These are phyloP conservation scores for Psilopogon haemacephalus DNA, from an alignment of 2,113 vertebrate species.

Conservation along the genomic window DNA sequence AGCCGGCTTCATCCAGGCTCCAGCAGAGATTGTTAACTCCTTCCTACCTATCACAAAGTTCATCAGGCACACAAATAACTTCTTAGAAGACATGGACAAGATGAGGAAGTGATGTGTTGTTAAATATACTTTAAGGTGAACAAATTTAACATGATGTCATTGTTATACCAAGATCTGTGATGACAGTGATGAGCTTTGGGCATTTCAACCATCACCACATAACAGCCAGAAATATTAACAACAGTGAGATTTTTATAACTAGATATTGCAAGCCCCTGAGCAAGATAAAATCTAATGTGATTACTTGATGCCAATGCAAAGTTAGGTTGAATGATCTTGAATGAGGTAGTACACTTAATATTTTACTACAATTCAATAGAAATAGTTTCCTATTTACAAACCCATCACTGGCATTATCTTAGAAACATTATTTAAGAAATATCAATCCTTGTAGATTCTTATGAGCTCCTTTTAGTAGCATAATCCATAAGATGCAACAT, in stretches of 20 bases:
- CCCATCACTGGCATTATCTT: background rate
- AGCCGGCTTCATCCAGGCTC: background rate
- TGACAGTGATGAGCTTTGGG: background rate
- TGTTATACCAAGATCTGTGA: background rate
- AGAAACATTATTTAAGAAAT: background rate
- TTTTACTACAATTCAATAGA: background rate
- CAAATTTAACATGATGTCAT: background rate
- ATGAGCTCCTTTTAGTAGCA: background rate
- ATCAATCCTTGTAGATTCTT: background rate
- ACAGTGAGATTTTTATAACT: background rate
- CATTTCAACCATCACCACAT: background rate
- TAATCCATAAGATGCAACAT: background rate
- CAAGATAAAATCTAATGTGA: background rate
- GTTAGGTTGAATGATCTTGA: background rate
- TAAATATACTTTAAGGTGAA: background rate
- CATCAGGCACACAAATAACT: background rate
- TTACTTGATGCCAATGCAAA: background rate
- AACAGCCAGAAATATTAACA: background rate
- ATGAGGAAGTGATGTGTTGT: background rate
- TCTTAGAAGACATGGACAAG: background rate
- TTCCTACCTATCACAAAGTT: background rate
- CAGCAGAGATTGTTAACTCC: background rate
- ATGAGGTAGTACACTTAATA: background rate
- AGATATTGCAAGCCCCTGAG: background rate
- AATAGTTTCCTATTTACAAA: constrained; percentile 8